Conservation (phyloP, 2,888 invertebrate genomes). For the Germaria angustata region DNA sequence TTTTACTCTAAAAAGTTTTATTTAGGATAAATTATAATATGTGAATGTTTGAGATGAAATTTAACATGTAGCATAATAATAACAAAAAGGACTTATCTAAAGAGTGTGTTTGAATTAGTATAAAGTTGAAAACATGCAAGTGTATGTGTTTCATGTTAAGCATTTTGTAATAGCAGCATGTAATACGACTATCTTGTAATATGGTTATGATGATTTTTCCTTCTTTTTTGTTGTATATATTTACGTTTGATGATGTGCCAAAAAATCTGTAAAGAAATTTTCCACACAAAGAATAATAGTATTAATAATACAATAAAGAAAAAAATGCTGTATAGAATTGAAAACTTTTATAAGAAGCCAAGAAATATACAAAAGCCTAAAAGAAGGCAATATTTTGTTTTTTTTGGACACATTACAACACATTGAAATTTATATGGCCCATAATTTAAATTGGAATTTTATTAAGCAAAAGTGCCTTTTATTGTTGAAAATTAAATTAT, state of each 20-base stretch:
- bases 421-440: not conserved
- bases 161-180: constrained; percentile 56
- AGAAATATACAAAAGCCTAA: constrained; percentile 36
- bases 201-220: constrained; percentile 47
- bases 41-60: constrained; percentile 1
- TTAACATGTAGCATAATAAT: constrained; percentile 11
- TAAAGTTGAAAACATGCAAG: not conserved
- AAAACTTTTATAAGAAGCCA: constrained; percentile 6
- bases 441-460: constrained; percentile 8
- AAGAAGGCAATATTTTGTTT: constrained; percentile 32
- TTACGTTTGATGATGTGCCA: constrained; percentile 60
- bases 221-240: not conserved
- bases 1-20: not conserved
- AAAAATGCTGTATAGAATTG: not conserved
- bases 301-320: not conserved
- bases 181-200: constrained; percentile 49
- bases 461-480: not conserved
- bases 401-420: not conserved
- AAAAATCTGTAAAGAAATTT: constrained; percentile 37
- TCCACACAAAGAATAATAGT: not conserved
- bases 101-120: constrained; percentile 14
- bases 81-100: constrained; percentile 23
- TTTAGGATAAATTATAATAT: constrained; percentile 2
- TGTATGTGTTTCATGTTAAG: constrained; percentile 27
- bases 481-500: constrained; percentile 1